Base-by-base conservation (phyloP, 2,888 invertebrate genomes). In the Sylvicola cinctus region DNA sequence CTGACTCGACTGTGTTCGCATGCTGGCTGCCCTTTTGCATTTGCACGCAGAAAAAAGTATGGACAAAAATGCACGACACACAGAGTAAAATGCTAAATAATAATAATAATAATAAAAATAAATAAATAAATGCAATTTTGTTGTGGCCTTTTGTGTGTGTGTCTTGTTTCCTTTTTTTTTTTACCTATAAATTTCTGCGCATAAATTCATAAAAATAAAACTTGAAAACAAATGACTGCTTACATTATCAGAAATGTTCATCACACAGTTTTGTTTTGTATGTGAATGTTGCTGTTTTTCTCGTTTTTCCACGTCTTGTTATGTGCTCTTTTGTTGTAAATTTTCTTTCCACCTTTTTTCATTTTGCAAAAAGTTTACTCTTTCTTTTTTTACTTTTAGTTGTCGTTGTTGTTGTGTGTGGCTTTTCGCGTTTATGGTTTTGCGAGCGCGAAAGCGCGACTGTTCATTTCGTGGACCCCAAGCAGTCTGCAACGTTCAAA, bases 401-500 rank as follows among this genome's bases (percentile, higher is more conserved):
- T 29, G 15, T 29, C 8, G 3, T 12, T 29, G 13, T 29, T 12
- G 10, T 12, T 14, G 13, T 29, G 15, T 29, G 29, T 28, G 13
- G n/a, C n/a, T 28, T 28, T 13, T 28, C 28, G 13, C 13, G 28
- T 28, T 28, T 28, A 20, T 20, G 20, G 20, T 20, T 20, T 20
- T 20, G 20, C 20, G 20, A 20, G 20, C 20, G 20, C 20, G 20
- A 20, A 20, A 20, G 4, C 20, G 20, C 20, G 20, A 20, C 20
- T 20, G 20, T n/a, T 28, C 13, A 28, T 12, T 15, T 29, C 12
- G 11, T 41, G 46, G 54, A 55, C 55, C 54, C 54, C 54, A 54
- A 54, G 54, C 54, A 52, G 54, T 54, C 54, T 54, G 51, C 52
- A 42, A 31, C 6, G 32, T 32, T 37, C 33, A 32, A 33, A 46